A percentile compares a stretch with the other conserved stretches of the same genome.
phyloP scores from a whole-genome alignment of 2,888 invertebrate species.

The Troglohyphantes excavatus region DNA sequence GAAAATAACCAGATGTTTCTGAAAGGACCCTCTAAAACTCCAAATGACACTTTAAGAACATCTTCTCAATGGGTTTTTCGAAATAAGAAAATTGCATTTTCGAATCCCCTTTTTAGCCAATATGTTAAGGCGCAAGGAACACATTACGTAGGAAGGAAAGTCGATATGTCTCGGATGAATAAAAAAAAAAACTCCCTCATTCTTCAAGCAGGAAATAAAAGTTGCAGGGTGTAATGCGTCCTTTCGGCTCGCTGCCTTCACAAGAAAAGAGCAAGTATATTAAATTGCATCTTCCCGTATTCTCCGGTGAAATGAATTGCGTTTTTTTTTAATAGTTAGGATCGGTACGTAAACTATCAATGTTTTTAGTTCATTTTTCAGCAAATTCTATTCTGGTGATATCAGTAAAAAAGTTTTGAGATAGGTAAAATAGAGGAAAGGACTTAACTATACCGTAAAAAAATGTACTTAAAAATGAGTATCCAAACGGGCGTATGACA shows the following conservation, averaged over 20 bases:
- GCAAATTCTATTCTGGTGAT: too few species aligned
- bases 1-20: slow-evolving; percentile 15
- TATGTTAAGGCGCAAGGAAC: neutral
- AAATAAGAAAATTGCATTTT: neutral
- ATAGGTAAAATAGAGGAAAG: too few species aligned
- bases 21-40: slow-evolving; percentile 5
- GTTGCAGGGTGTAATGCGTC: neutral
- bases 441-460: too few species aligned
- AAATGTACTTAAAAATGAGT: too few species aligned
- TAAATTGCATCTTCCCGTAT: neutral
- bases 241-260: neutral
- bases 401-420: too few species aligned
- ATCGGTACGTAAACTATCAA: neutral
- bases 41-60: slow-evolving; percentile 24
- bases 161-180: slow-evolving; percentile 3
- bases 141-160: neutral
- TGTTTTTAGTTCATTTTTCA: too few species aligned
- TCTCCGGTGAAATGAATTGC: neutral
- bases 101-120: neutral
- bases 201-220: neutral
- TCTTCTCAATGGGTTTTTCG: neutral
- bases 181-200: neutral
- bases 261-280: neutral
- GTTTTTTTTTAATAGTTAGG: neutral
- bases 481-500: too few species aligned